phyloP scores from a whole-genome alignment of 2,113 vertebrate genomes.

The Periophthalmus modestus region DNA sequence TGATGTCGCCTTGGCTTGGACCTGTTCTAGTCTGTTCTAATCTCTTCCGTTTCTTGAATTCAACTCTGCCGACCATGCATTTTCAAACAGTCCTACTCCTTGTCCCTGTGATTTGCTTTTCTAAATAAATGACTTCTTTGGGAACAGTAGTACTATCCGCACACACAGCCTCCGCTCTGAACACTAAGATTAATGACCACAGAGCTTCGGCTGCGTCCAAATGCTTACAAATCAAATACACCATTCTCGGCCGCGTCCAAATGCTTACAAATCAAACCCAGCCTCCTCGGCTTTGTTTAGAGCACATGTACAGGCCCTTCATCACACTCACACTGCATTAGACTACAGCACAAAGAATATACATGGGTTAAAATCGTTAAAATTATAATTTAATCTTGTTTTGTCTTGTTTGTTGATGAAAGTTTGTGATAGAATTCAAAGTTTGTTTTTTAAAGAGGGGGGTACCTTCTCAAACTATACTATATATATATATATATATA shows the following conservation, averaged over 20 bases:
- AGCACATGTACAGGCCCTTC: slow-evolving; percentile 26
- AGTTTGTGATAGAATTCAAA: too few relatives aligned
- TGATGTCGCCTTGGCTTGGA: neutral
- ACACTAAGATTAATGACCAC: slow-evolving; percentile 64
- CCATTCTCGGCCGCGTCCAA: slow-evolving; percentile 34
- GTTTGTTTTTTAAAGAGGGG: too few relatives aligned
- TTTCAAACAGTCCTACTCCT: neutral
- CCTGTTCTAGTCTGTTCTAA: neutral
- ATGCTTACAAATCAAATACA: neutral
- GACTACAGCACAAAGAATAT: neutral
- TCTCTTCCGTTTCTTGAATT: neutral
- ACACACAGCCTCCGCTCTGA: slow-evolving; percentile 28
- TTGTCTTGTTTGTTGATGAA: too few relatives aligned
- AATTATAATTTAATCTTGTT: too few relatives aligned
- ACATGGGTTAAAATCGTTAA: too few relatives aligned
- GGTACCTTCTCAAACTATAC: too few relatives aligned
- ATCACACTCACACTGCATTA: slow-evolving; percentile 22
- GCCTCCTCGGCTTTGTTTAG: slow-evolving; percentile 31
- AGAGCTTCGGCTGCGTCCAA: neutral
- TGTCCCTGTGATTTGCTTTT: slow-evolving; percentile 47
- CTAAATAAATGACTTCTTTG: slow-evolving; percentile 8
- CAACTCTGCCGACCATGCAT: neutral
- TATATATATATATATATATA: too few relatives aligned
- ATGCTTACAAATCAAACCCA: slow-evolving; percentile 54
- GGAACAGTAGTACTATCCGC: neutral